Conservation (phyloP, 2,113 vertebrate genomes). For the Morphnarchus princeps region DNA sequence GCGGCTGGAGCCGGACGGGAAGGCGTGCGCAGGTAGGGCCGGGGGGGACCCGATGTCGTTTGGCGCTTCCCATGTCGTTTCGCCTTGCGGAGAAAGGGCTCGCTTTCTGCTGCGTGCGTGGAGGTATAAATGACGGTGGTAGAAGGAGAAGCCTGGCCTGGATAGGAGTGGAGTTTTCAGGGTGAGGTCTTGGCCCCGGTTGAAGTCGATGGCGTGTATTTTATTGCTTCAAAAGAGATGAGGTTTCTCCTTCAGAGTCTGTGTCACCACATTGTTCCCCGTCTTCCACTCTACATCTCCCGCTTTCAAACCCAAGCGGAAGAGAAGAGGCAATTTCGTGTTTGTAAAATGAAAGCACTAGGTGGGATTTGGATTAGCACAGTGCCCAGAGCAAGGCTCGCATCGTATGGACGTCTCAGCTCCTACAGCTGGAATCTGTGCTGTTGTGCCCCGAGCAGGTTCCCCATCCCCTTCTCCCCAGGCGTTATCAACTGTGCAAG, state of each 20-base stretch:
- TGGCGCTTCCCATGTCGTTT: fast-evolving
- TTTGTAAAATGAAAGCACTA: neutral
- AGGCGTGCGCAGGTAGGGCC: conserved; percentile 75
- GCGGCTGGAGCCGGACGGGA: conserved; percentile 72
- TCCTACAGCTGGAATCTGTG: neutral
- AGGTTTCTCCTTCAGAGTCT: neutral
- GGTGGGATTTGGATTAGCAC: fast-evolving
- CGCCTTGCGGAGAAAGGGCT: neutral
- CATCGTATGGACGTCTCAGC: fast-evolving
- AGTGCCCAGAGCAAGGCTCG: neutral
- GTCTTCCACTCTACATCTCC: neutral
- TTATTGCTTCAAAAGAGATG: neutral
- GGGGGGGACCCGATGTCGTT: fast-evolving
- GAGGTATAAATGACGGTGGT: fast-evolving
- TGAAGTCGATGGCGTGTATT: fast-evolving
- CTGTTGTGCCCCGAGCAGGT: fast-evolving
- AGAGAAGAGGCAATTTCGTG: neutral
- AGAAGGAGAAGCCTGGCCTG: neutral
- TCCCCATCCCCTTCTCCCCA: neutral
- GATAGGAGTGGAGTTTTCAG: neutral
- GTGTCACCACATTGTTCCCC: fast-evolving
- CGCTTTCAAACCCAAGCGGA: neutral
- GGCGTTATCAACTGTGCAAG: neutral
- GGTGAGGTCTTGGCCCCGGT: neutral
- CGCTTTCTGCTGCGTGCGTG: neutral